Conservation (phyloP, 2,888 invertebrate species). For the Stramonita haemastoma region DNA sequence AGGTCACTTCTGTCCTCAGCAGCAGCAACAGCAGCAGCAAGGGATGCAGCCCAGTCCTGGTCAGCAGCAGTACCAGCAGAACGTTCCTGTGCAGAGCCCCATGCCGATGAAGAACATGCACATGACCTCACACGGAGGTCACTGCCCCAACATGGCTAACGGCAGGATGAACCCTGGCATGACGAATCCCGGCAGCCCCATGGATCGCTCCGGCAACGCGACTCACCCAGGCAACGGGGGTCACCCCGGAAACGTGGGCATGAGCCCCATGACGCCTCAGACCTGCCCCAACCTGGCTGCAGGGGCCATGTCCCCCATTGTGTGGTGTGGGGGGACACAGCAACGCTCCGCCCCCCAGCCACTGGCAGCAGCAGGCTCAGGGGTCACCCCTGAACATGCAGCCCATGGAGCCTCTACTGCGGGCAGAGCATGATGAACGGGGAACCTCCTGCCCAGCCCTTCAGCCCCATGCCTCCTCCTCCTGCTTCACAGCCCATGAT, state of each 20-base stretch:
- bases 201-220: not conserved
- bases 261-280: constrained; percentile 19
- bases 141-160: constrained; percentile 33
- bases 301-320: not conserved
- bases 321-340: not conserved
- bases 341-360: not conserved
- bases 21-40: constrained; percentile 31
- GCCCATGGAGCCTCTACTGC: constrained; percentile 53
- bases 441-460: constrained; percentile 29
- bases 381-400: not conserved
- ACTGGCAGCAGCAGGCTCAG: not conserved
- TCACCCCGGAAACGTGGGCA: not conserved
- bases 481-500: not conserved
- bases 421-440: constrained; percentile 41
- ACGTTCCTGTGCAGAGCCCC: constrained; percentile 36
- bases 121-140: constrained; percentile 26
- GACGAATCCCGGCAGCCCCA: not conserved
- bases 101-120: constrained; percentile 36
- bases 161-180: constrained; percentile 4
- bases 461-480: constrained; percentile 47
- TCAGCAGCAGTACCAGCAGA: constrained; percentile 41
- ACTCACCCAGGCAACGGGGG: not conserved
- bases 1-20: not conserved
- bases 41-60: constrained; percentile 34
- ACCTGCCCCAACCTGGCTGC: constrained; percentile 12